Evolutionary conservation across 2,797 vertebrate species (phyloP).

Genomic region (Micrastur ruficollis): DNA sequence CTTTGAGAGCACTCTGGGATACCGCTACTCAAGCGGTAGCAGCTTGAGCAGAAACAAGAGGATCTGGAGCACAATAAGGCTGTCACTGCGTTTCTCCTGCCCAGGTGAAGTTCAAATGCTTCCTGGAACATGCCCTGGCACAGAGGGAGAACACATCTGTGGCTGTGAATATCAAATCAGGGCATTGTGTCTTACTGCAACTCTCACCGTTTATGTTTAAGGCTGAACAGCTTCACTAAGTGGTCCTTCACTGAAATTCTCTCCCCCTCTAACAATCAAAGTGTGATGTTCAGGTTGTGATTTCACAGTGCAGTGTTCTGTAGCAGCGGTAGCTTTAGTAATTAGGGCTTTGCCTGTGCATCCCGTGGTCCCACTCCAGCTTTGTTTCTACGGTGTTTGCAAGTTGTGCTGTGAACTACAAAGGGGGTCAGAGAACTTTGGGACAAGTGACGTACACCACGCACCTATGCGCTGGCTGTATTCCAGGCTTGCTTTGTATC

Average conservation of each 20-base stretch:
- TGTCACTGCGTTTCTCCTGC: neutral
- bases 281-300: neutral
- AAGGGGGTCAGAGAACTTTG: neutral
- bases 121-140: neutral
- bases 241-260: neutral
- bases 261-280: neutral
- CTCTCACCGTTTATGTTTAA: rapidly evolving
- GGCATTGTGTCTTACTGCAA: no score
- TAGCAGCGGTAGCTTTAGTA: rapidly evolving
- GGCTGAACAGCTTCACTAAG: neutral
- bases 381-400: rapidly evolving
- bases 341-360: neutral
- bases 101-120: neutral
- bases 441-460: rapidly evolving
- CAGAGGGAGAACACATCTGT: neutral
- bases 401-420: neutral
- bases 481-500: neutral
- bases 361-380: neutral
- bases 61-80: neutral
- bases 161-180: neutral
- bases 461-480: neutral
- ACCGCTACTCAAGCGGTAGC: neutral
- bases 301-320: neutral
- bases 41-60: neutral
- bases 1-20: neutral